phyloP scores from a whole-genome alignment of 2,797 vertebrate species.

The Acrocephalus scirpaceus region DNA sequence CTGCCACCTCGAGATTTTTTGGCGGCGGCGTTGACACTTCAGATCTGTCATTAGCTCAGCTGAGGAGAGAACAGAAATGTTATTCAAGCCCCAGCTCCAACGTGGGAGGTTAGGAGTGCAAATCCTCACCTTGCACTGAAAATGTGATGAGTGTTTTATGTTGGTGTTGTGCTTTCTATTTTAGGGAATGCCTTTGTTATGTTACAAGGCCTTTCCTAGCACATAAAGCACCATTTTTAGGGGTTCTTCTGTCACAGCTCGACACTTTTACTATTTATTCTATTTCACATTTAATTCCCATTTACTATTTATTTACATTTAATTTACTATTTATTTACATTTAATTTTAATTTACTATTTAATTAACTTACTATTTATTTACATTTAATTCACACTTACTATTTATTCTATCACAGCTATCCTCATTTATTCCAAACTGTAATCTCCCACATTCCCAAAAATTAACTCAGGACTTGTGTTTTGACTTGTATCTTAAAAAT shows the following conservation, averaged over 20 bases:
- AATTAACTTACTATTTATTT: no score
- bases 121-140: background rate
- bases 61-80: slow-evolving; percentile 17
- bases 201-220: background rate
- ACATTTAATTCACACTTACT: no score
- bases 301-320: no score
- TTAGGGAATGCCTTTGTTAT: background rate
- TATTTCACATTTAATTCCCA: no score
- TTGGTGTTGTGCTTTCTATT: background rate
- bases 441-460: background rate
- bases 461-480: background rate
- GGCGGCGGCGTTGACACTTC: background rate
- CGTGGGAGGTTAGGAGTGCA: slow-evolving; percentile 22
- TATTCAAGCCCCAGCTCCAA: background rate
- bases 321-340: no score
- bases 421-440: rapidly evolving
- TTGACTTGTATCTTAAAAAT: background rate
- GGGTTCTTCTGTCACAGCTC: background rate
- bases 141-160: background rate
- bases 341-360: no score
- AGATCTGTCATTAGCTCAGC: slow-evolving; percentile 18
- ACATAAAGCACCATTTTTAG: rapidly evolving
- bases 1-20: background rate
- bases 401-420: background rate
- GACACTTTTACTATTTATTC: no score